phyloP scores from a whole-genome alignment of 1,140 invertebrate genomes.

The Drosophila nebulosa region DNA sequence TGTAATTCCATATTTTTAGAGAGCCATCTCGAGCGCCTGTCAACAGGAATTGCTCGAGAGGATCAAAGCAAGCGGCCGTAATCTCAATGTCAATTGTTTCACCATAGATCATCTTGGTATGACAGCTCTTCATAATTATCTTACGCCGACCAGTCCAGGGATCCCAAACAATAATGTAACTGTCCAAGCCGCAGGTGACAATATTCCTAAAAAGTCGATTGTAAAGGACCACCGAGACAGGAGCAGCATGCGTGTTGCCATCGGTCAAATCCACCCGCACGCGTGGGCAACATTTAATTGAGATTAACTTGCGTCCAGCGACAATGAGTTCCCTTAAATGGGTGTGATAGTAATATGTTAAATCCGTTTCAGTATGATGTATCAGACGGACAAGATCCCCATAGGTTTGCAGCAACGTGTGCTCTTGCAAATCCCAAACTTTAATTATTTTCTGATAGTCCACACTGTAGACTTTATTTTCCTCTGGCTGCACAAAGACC shows the following conservation, averaged over 20 bases:
- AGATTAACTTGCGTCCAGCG: constrained; percentile 83
- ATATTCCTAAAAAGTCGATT: constrained; percentile 86
- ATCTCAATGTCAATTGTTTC: constrained; percentile 86
- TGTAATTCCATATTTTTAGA: constrained; percentile 90
- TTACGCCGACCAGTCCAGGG: constrained; percentile 84
- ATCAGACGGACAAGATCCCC: constrained; percentile 83
- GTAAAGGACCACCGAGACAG: constrained; percentile 85
- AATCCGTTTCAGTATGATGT: constrained; percentile 82
- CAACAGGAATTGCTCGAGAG: constrained; percentile 85
- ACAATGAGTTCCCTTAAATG: constrained; percentile 85
- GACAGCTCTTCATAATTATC: constrained; percentile 85
- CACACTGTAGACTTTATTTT: constrained; percentile 87
- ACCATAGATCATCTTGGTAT: constrained; percentile 84
- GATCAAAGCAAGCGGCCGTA: constrained; percentile 88
- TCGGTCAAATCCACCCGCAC: constrained; percentile 85
- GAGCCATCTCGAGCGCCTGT: constrained; percentile 87
- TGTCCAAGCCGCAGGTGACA: constrained; percentile 86
- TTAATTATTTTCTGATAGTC: constrained; percentile 85
- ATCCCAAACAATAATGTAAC: constrained; percentile 88
- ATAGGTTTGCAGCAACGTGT: constrained; percentile 83
- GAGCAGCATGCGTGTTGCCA: constrained; percentile 85
- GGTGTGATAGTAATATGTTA: constrained; percentile 85
- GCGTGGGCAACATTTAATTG: constrained; percentile 84
- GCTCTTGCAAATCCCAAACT: constrained; percentile 85
- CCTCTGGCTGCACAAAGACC: constrained; percentile 86